Conservation (phyloP, 37 sponge, comb jelly and placozoan genomes). For the Bolinopsis microptera region DNA sequence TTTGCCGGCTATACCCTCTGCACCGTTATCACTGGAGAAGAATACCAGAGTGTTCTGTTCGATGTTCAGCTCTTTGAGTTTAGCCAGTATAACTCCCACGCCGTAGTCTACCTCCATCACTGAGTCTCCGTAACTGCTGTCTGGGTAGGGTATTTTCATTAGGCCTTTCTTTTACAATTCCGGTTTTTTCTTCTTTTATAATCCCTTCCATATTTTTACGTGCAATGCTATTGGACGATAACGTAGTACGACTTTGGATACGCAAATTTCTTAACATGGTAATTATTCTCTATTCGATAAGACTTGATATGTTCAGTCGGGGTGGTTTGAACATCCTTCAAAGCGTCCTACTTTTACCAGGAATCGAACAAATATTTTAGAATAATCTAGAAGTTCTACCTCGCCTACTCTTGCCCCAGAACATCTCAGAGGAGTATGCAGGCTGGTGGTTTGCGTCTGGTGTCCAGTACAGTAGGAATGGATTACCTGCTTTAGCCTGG, state of each 20-base stretch:
- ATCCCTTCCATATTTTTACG: background rate
- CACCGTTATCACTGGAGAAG: constrained; percentile 86
- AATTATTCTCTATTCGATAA: too few relatives aligned
- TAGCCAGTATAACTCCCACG: constrained; percentile 73
- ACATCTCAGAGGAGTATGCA: constrained; percentile 74
- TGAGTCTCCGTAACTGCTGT: constrained; percentile 80
- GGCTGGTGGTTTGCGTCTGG: constrained; percentile 82
- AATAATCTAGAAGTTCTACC: too few relatives aligned
- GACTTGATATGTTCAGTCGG: too few relatives aligned
- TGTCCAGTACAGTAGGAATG: constrained; percentile 86
- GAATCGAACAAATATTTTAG: too few relatives aligned
- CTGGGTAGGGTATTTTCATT: too few relatives aligned
- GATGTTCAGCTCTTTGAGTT: constrained; percentile 68
- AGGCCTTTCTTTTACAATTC: too few relatives aligned
- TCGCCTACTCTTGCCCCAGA: constrained; percentile 75
- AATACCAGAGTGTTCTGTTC: constrained; percentile 79
- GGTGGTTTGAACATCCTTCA: too few relatives aligned
- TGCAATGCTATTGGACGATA: background rate
- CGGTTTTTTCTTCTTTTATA: background rate
- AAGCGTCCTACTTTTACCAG: too few relatives aligned
- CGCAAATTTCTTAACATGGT: too few relatives aligned
- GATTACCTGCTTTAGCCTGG: constrained; percentile 61
- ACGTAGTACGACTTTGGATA: too few relatives aligned
- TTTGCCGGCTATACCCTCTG: constrained; percentile 67
- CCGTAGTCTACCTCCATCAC: constrained; percentile 80